These are phyloP conservation scores for Synergus laeviventris DNA, from an alignment of 2,888 invertebrate genomes.

Conservation along the genomic window DNA sequence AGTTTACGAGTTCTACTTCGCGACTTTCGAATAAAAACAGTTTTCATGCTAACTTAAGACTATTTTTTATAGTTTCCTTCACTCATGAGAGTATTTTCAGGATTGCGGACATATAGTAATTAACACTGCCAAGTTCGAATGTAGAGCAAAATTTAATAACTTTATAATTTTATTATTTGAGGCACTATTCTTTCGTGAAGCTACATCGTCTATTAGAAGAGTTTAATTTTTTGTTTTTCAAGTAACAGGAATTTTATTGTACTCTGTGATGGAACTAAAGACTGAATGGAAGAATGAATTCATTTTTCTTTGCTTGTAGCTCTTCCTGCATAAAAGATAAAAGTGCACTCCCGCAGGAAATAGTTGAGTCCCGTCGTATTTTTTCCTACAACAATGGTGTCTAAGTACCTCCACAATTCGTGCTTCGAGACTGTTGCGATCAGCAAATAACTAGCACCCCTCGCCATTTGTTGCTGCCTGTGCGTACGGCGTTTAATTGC, in stretches of 20 bases:
- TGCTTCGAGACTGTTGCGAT: slow-evolving; percentile 35
- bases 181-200: too few species aligned
- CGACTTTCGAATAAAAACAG: slow-evolving; percentile 15
- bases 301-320: neutral
- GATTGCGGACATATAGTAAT: neutral
- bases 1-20: slow-evolving; percentile 32
- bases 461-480: slow-evolving; percentile 3
- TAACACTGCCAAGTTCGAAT: neutral
- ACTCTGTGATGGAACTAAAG: slow-evolving; percentile 27
- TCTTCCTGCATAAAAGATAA: slow-evolving; percentile 24
- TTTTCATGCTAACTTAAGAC: neutral
- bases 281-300: slow-evolving; percentile 26
- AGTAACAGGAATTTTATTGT: neutral
- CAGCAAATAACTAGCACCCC: slow-evolving; percentile 33
- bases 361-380: slow-evolving; percentile 10
- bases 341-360: slow-evolving; percentile 31
- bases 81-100: neutral
- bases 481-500: slow-evolving; percentile 25
- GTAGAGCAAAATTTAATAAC: too few species aligned
- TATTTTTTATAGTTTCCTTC: slow-evolving; percentile 13
- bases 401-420: slow-evolving; percentile 37
- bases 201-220: neutral
- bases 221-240: slow-evolving; percentile 2
- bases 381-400: slow-evolving; percentile 29
- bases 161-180: too few species aligned